Evolutionary conservation across 2,797 vertebrate species (phyloP).

Genomic region (Fistularia tabacaria): DNA sequence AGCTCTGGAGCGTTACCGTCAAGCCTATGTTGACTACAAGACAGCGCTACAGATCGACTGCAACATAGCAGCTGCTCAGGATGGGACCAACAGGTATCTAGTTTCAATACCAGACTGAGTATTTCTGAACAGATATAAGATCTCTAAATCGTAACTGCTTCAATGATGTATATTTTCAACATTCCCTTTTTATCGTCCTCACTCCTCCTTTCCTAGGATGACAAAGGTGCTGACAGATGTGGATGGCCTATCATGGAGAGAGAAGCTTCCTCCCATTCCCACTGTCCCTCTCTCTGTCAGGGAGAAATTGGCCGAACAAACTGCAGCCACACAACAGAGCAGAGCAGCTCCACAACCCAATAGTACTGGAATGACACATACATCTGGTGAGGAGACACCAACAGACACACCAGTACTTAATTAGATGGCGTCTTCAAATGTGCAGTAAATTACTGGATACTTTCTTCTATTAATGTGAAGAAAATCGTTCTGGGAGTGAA

Average conservation of each 20-base stretch:
- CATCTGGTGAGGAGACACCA: slow-evolving; percentile 35
- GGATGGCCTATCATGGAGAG: slow-evolving; percentile 84
- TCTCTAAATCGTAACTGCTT: too few species aligned
- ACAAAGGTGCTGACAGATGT: slow-evolving; percentile 84
- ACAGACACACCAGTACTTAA: too few species aligned
- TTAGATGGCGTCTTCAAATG: too few species aligned
- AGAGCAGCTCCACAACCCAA: slow-evolving; percentile 48
- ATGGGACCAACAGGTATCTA: slow-evolving; percentile 87
- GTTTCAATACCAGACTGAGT: too few species aligned
- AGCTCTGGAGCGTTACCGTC: slow-evolving; percentile 83
- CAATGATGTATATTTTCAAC: background rate
- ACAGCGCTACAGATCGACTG: slow-evolving; percentile 84
- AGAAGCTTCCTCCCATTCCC: slow-evolving; percentile 87
- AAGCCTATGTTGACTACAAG: slow-evolving; percentile 90
- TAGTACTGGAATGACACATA: slow-evolving; percentile 30
- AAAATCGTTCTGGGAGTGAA: too few species aligned
- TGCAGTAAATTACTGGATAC: too few species aligned
- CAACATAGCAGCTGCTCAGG: slow-evolving; percentile 79
- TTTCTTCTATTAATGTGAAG: too few species aligned
- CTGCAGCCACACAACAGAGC: slow-evolving; percentile 1
- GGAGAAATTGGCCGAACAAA: slow-evolving; percentile 65
- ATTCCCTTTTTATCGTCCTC: background rate
- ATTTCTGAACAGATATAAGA: too few species aligned
- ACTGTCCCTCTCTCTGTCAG: slow-evolving; percentile 80
- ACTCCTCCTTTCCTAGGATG: slow-evolving; percentile 75